Percentiles rank a stretch among this genome's conserved stretches.
Evolutionary conservation across 2,113 vertebrate species (phyloP).

Genomic region (Actinemys pallida): DNA sequence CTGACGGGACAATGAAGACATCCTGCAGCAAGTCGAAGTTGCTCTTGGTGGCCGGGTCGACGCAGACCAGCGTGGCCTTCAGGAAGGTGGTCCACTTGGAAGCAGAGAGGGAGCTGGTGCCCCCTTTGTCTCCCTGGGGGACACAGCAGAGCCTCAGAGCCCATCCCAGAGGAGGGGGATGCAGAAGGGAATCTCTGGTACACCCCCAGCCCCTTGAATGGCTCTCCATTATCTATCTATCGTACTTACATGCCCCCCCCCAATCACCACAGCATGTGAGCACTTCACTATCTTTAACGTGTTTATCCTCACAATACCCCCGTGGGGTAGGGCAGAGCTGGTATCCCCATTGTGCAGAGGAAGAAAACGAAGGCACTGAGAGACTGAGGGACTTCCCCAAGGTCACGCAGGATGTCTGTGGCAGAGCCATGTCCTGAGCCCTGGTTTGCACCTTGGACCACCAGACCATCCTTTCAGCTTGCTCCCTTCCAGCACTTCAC

Average conservation of each 20-base stretch:
- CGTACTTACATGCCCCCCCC: too few relatives aligned
- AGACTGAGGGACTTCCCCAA: accelerated
- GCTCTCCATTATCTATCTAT: accelerated
- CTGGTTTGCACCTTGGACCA: background rate
- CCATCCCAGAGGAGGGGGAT: too few relatives aligned
- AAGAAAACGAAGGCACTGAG: background rate
- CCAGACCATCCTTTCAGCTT: background rate
- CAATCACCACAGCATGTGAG: background rate
- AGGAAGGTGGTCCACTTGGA: conserved; percentile 95
- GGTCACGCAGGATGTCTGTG: accelerated
- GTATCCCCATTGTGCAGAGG: accelerated
- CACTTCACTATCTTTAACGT: background rate
- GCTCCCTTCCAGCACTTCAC: background rate
- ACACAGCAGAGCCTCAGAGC: background rate
- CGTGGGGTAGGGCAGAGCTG: accelerated
- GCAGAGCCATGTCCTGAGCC: background rate
- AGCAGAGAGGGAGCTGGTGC: conserved; percentile 84
- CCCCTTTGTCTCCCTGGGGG: conserved; percentile 89
- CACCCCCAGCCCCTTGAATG: background rate
- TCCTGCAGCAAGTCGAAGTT: conserved; percentile 93
- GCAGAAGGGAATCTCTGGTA: background rate
- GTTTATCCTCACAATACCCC: background rate
- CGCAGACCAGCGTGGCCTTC: conserved; percentile 92
- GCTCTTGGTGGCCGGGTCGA: conserved; percentile 82
- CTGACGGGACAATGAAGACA: conserved; percentile 80